phyloP scores from a whole-genome alignment of 2,113 vertebrate genomes.

The Chamaetylas fuelleborni region DNA sequence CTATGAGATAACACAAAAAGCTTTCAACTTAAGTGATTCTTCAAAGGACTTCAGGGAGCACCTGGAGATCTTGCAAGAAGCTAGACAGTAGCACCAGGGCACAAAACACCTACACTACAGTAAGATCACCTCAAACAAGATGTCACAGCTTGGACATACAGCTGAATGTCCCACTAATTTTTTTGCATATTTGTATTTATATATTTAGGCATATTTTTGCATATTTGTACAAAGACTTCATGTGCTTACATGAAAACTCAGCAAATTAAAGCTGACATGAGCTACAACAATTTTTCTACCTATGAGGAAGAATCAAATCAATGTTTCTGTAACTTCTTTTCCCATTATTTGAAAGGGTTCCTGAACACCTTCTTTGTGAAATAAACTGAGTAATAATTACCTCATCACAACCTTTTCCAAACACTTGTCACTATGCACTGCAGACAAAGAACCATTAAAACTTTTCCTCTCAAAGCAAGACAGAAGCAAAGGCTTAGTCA shows the following conservation, averaged over 20 bases:
- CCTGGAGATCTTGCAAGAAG: background rate
- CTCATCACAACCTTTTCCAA: background rate
- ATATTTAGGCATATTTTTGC: background rate
- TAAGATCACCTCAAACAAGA: background rate
- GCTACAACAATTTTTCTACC: background rate
- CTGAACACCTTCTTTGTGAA: background rate
- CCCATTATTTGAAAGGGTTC: background rate
- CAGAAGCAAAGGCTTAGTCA: background rate
- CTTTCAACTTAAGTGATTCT: background rate
- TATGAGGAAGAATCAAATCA: background rate
- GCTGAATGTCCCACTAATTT: background rate
- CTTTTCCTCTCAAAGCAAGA: background rate
- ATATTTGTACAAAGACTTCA: background rate
- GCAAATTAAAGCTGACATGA: background rate
- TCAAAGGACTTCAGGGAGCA: background rate
- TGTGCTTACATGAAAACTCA: background rate
- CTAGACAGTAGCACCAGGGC: background rate
- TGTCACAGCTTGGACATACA: background rate
- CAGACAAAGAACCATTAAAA: background rate
- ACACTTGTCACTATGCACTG: background rate
- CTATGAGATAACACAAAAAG: background rate
- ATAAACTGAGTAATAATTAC: background rate
- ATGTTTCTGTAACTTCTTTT: background rate
- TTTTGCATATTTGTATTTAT: background rate
- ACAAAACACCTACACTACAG: background rate